Percentiles rank a stretch among this genome's conserved stretches.
phyloP scores from a whole-genome alignment of 2,888 invertebrate species.

The Phorcus lineatus region DNA sequence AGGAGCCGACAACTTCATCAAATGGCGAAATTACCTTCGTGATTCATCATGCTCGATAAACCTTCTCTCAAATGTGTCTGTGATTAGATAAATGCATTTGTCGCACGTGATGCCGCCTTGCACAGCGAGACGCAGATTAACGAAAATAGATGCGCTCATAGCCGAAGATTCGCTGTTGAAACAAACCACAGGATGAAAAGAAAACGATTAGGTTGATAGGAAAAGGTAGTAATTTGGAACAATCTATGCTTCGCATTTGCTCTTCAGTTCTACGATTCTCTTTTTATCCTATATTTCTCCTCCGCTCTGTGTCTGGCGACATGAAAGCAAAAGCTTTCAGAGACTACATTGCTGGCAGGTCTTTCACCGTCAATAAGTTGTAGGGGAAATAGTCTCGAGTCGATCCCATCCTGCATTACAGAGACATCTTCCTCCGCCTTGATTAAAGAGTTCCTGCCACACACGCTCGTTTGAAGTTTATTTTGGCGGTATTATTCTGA shows the following conservation, averaged over 20 bases:
- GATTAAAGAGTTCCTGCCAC: background rate
- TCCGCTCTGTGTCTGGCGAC: background rate
- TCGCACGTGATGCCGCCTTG: background rate
- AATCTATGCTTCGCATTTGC: background rate
- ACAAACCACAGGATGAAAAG: background rate
- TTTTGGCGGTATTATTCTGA: constrained; percentile 13
- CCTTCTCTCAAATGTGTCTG: background rate
- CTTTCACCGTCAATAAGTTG: background rate
- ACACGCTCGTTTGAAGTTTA: constrained; percentile 7
- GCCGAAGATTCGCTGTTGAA: background rate
- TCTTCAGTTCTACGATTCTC: background rate
- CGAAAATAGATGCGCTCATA: background rate
- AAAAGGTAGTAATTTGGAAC: background rate
- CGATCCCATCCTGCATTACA: background rate
- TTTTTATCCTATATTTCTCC: background rate
- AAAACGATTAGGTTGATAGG: background rate
- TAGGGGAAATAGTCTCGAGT: background rate
- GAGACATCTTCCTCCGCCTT: background rate
- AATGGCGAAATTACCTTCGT: background rate
- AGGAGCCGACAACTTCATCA: background rate
- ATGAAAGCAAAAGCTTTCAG: background rate
- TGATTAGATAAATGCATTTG: background rate
- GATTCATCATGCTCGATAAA: constrained; percentile 5
- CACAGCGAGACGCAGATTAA: background rate
- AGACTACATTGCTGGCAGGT: background rate